Evolutionary conservation across 1,140 invertebrate genomes (phyloP).

Genomic region (Hydropsyche tenuis): DNA sequence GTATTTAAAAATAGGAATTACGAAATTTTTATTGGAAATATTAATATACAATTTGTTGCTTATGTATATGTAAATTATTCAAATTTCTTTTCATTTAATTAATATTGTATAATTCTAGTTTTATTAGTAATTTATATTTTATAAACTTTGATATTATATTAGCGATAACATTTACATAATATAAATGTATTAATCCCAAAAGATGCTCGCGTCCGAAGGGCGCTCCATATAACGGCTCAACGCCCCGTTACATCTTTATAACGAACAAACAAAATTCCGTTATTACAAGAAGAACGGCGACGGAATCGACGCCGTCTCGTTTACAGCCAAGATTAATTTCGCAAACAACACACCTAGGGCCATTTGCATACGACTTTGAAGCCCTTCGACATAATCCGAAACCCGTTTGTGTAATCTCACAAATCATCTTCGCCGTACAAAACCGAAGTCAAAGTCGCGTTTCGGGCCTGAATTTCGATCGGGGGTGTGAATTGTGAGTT

Average conservation of each 20-base stretch:
- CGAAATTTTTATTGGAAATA: too few relatives aligned
- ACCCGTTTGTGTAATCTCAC: neutral
- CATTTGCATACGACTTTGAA: neutral
- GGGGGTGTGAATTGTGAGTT: too few relatives aligned
- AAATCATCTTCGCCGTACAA: too few relatives aligned
- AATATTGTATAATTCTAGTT: too few relatives aligned
- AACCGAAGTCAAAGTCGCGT: too few relatives aligned
- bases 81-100: too few relatives aligned
- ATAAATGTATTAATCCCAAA: neutral
- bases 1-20: too few relatives aligned
- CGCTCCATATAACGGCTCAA: slow-evolving; percentile 2
- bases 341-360: slow-evolving; percentile 10
- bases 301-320: slow-evolving; percentile 7
- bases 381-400: neutral
- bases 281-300: slow-evolving; percentile 13
- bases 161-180: neutral
- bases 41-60: too few relatives aligned
- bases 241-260: slow-evolving; percentile 1
- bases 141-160: neutral
- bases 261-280: slow-evolving; percentile 15
- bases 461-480: too few relatives aligned
- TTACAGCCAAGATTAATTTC: slow-evolving; percentile 13
- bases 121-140: too few relatives aligned
- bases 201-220: neutral
- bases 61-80: too few relatives aligned